Evolutionary conservation across 2,888 invertebrate genomes (phyloP).

Genomic region (Muschampia plurimacula): DNA sequence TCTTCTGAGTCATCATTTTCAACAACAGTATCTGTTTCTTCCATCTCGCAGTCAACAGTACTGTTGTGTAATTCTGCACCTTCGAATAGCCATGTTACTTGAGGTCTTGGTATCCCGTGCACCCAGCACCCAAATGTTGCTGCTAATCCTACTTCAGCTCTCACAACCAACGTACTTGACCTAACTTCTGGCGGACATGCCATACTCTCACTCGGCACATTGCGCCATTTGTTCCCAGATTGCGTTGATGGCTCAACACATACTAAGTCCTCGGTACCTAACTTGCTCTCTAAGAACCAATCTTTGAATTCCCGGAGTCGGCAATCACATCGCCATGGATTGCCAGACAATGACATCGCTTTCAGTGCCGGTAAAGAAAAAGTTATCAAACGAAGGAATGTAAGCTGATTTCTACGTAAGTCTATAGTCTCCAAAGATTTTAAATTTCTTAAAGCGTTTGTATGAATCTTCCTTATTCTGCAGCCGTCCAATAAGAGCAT

Average conservation of each 20-base stretch:
- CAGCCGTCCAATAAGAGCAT: constrained; percentile 93
- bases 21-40: constrained; percentile 73
- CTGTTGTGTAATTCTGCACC: constrained; percentile 84
- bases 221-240: constrained; percentile 91
- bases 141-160: constrained; percentile 93
- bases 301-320: constrained; percentile 92
- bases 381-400: constrained; percentile 85
- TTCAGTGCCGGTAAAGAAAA: constrained; percentile 91
- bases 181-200: constrained; percentile 92
- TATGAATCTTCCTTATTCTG: constrained; percentile 90
- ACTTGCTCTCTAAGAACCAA: constrained; percentile 92
- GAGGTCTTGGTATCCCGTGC: constrained; percentile 93
- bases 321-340: constrained; percentile 97
- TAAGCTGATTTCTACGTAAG: constrained; percentile 92
- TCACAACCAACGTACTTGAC: constrained; percentile 85
- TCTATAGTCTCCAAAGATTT: constrained; percentile 91
- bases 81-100: constrained; percentile 93
- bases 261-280: constrained; percentile 90
- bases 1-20: constrained; percentile 75
- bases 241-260: constrained; percentile 90
- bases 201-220: constrained; percentile 90
- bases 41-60: constrained; percentile 78
- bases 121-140: constrained; percentile 93
- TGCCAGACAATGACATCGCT: constrained; percentile 92
- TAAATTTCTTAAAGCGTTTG: constrained; percentile 91